phyloP scores from a whole-genome alignment of 2,888 invertebrate genomes.

The Leistus spinibarbis region DNA sequence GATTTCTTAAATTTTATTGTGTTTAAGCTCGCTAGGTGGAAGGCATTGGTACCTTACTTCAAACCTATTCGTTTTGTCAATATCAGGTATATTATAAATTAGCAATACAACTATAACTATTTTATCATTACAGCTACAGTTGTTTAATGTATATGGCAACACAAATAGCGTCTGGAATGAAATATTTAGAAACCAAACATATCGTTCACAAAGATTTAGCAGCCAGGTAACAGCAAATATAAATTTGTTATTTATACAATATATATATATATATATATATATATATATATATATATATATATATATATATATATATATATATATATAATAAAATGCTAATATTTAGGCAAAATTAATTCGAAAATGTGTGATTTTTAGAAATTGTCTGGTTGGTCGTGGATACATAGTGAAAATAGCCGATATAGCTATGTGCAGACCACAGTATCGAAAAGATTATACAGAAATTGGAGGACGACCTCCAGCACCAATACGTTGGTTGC shows the following conservation, averaged over 20 bases:
- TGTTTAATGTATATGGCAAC: conserved; percentile 74
- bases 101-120: neutral
- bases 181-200: conserved; percentile 77
- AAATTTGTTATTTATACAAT: neutral
- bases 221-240: conserved; percentile 60
- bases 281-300: too few relatives aligned
- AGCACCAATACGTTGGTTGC: conserved; percentile 68
- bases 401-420: conserved; percentile 68
- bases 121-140: conserved; percentile 63
- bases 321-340: too few relatives aligned
- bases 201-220: conserved; percentile 82
- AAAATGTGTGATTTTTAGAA: conserved; percentile 58
- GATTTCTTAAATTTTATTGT: too few relatives aligned
- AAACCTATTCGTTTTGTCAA: too few relatives aligned
- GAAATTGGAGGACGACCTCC: conserved; percentile 67
- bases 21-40: too few relatives aligned
- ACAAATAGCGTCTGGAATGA: conserved; percentile 81
- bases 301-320: too few relatives aligned
- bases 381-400: conserved; percentile 66
- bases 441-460: conserved; percentile 68
- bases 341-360: neutral
- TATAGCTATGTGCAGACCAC: conserved; percentile 67
- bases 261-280: too few relatives aligned
- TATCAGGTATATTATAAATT: neutral
- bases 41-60: too few relatives aligned